Evolutionary conservation across 92 coral and sea anemone species (phyloP).

Genomic region (Heteractis magnifica): DNA sequence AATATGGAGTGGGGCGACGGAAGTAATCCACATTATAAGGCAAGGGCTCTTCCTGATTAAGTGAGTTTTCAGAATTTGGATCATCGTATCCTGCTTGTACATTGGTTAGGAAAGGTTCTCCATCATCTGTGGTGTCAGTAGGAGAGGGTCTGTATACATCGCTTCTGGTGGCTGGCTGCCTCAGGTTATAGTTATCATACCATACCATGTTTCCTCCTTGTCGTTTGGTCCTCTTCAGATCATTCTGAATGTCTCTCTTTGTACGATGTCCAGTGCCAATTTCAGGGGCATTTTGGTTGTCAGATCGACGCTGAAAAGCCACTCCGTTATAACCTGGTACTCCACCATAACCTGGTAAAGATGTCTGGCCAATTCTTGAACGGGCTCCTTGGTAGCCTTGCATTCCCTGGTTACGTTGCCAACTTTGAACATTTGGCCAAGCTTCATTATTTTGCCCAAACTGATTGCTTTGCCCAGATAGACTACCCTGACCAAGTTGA

Average conservation of each 20-base stretch:
- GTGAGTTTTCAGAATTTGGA: slow-evolving; percentile 17
- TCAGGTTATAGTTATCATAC: slow-evolving; percentile 44
- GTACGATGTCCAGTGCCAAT: slow-evolving; percentile 34
- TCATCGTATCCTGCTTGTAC: slow-evolving; percentile 40
- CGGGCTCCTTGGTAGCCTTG: slow-evolving; percentile 4
- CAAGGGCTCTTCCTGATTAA: slow-evolving; percentile 7
- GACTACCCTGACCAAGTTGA: slow-evolving; percentile 20
- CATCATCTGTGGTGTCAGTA: neutral
- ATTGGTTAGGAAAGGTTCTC: slow-evolving; percentile 46
- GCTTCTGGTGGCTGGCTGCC: neutral
- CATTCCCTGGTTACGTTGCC: slow-evolving; percentile 10
- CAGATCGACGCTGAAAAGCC: slow-evolving; percentile 5
- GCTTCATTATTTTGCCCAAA: neutral
- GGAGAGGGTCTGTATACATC: slow-evolving; percentile 24
- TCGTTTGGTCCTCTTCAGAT: slow-evolving; percentile 40
- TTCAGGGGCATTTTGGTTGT: slow-evolving; percentile 18
- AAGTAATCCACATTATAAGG: slow-evolving; percentile 32
- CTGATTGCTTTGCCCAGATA: slow-evolving; percentile 16
- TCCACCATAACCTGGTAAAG: slow-evolving; percentile 28
- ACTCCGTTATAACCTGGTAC: slow-evolving; percentile 20
- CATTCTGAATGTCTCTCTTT: slow-evolving; percentile 36
- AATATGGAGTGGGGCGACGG: slow-evolving; percentile 36
- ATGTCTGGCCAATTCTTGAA: slow-evolving; percentile 9
- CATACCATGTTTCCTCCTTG: slow-evolving; percentile 67
- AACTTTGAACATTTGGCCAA: neutral